Conservation (phyloP, 64 coral and sea anemone species). For the Trachythela sp. region DNA sequence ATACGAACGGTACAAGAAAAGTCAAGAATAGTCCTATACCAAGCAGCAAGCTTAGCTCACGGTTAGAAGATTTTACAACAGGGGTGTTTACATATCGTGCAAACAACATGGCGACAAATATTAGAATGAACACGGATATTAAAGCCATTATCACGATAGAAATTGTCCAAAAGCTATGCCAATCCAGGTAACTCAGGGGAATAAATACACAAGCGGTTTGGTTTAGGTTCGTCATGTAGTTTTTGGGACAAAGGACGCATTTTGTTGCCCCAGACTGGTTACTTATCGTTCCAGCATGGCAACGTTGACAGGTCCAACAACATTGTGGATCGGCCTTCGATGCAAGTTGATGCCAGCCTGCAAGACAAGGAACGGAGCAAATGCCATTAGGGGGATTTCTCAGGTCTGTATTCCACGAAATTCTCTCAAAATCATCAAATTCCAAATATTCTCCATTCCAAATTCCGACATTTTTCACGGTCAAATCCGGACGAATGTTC, state of each 20-base stretch:
- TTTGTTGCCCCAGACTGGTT: slow-evolving; percentile 20
- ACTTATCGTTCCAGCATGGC: slow-evolving; percentile 33
- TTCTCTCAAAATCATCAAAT: background rate
- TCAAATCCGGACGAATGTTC: slow-evolving; percentile 17
- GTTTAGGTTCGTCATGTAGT: slow-evolving; percentile 34
- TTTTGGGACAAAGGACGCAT: slow-evolving; percentile 28
- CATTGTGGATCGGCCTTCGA: slow-evolving; percentile 19
- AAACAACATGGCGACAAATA: slow-evolving; percentile 47
- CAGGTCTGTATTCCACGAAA: background rate
- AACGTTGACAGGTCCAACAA: slow-evolving; percentile 60
- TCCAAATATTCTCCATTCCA: slow-evolving; percentile 19
- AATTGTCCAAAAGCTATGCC: slow-evolving; percentile 38
- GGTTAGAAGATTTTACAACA: slow-evolving; percentile 48
- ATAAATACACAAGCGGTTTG: slow-evolving; percentile 37
- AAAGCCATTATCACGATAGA: slow-evolving; percentile 21
- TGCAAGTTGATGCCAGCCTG: slow-evolving; percentile 37
- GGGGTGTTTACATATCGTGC: slow-evolving; percentile 39
- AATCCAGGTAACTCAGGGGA: slow-evolving; percentile 42
- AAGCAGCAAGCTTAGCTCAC: slow-evolving; percentile 55
- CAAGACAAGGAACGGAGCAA: slow-evolving; percentile 42
- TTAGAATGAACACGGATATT: slow-evolving; percentile 22
- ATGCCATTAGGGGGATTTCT: background rate
- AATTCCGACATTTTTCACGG: background rate
- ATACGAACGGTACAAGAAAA: slow-evolving; percentile 49
- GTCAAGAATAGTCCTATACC: slow-evolving; percentile 28